These are phyloP conservation scores for Timema podura DNA, from an alignment of 2,888 invertebrate species.

Conservation along the genomic window DNA sequence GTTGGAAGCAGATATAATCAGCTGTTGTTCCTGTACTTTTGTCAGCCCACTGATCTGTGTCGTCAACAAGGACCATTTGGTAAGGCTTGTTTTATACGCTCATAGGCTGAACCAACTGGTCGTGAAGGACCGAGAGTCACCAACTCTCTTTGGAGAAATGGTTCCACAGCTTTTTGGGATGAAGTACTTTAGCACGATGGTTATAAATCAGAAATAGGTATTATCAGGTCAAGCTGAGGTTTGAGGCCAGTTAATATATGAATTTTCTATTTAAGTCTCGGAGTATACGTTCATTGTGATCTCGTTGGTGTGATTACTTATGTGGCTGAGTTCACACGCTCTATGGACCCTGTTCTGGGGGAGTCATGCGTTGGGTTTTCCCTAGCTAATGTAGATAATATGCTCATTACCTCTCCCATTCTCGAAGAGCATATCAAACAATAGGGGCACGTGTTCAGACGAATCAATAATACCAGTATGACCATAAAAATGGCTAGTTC, in stretches of 20 bases:
- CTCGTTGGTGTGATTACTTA: background rate
- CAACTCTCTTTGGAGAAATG: conserved; percentile 27
- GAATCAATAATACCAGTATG: background rate
- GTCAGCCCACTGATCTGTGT: conserved; percentile 5
- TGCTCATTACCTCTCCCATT: background rate
- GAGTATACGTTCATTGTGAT: conserved; percentile 25
- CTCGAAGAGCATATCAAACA: conserved; percentile 6
- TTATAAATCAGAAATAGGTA: conserved; percentile 22
- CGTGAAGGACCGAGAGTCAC: conserved; percentile 27
- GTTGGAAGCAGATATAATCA: too few species aligned
- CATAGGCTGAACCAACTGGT: conserved; percentile 27
- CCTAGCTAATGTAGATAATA: background rate
- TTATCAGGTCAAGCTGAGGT: conserved; percentile 25
- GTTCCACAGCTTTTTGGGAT: conserved; percentile 16
- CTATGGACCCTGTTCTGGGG: background rate
- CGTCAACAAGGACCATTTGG: conserved; percentile 27
- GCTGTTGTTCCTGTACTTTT: background rate
- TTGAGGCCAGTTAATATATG: conserved; percentile 28
- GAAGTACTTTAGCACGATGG: conserved; percentile 25
- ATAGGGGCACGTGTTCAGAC: background rate
- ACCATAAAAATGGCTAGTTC: conserved; percentile 4
- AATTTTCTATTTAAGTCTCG: conserved; percentile 27
- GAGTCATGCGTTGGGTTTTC: background rate
- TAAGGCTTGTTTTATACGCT: conserved; percentile 18
- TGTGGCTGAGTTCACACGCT: conserved; percentile 8